Conservation (phyloP, 2,797 vertebrate genomes). For the Onychomys torridus region DNA sequence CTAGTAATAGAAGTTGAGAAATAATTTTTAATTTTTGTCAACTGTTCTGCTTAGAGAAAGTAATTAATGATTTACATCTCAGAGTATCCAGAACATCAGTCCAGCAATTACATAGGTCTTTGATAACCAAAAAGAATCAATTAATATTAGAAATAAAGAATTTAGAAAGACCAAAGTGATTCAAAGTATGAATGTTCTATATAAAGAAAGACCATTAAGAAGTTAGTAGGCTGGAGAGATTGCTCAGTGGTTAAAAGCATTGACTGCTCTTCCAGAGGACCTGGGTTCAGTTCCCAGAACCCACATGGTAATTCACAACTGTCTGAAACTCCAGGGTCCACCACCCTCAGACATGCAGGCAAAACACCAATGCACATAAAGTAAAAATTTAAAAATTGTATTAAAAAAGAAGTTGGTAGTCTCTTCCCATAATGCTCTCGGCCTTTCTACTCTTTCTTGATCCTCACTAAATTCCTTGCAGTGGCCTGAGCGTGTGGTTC, state of each 20-base stretch:
- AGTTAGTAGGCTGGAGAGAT: not conserved
- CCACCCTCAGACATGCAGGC: too few species aligned
- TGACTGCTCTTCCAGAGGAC: too few species aligned
- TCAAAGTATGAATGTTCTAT: slow-evolving; percentile 15
- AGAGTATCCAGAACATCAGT: not conserved
- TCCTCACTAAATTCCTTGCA: not conserved
- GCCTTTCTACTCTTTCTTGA: not conserved
- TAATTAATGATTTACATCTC: slow-evolving; percentile 49
- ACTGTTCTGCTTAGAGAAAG: slow-evolving; percentile 30
- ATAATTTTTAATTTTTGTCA: slow-evolving; percentile 27
- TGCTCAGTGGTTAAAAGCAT: too few species aligned
- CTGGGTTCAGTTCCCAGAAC: too few species aligned
- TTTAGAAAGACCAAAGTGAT: slow-evolving; percentile 56
- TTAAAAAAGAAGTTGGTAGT: not conserved
- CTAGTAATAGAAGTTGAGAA: slow-evolving; percentile 2
- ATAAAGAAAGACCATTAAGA: not conserved
- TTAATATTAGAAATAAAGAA: slow-evolving; percentile 63
- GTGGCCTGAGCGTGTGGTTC: not conserved
- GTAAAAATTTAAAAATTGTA: too few species aligned
- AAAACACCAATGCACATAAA: too few species aligned
- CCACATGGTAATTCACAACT: too few species aligned
- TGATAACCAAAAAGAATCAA: slow-evolving; percentile 60
- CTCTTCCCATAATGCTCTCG: not conserved
- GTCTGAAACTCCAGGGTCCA: too few species aligned
- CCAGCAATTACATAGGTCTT: slow-evolving; percentile 34